Evolutionary conservation across 2,888 invertebrate species (phyloP), one percentile per base, ranked within the genome.

Genomic region (Lissonota sp.): DNA sequence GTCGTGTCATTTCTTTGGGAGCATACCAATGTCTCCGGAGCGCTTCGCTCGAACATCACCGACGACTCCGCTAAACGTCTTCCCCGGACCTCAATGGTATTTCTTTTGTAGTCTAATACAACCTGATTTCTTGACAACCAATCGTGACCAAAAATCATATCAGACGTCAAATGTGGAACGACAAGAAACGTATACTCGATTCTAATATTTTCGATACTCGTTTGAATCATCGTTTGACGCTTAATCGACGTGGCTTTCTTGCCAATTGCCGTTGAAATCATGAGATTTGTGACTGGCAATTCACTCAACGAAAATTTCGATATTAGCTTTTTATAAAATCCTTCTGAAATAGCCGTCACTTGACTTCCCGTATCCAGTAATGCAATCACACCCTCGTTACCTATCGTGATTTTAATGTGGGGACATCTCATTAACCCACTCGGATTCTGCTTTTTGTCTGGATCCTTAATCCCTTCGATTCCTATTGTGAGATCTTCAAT

Each of bases 81-180:
- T 7, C 67, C 67, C 3, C 16, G 40, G n/a, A 78, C n/a, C 26
- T 72, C 67, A 0, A 78, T 49, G 5, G 26, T 39, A 4, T 14
- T 37, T 6, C n/a, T 14, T 62, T 78, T 72, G 57, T 78, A 72
- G 12, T 72, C 37, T 0, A 78, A 6, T 1, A 78, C n/a, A 0
- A 67, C 78, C 5, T 55, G 42, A 14, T 72, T 72, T 6, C 60
- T 51, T 7, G 66, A 39, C 51, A 72, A 39, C 71, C 77, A 78
- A 16, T 78, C 71, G 12, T 81, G 37, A 5, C 77, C 71, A 12
- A 78, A 58, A 7, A 78, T 78, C 1, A 72, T 10, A 4, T 64
- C 26, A 0, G 71, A 72, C 3, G 77, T 60, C 2, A 78, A 12
- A n/a, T 66, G 60, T 0, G 77, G 71, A n/a, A 78, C 46, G 1